Base-by-base conservation (phyloP, 2,888 invertebrate genomes). In the Drosophila colorata region DNA sequence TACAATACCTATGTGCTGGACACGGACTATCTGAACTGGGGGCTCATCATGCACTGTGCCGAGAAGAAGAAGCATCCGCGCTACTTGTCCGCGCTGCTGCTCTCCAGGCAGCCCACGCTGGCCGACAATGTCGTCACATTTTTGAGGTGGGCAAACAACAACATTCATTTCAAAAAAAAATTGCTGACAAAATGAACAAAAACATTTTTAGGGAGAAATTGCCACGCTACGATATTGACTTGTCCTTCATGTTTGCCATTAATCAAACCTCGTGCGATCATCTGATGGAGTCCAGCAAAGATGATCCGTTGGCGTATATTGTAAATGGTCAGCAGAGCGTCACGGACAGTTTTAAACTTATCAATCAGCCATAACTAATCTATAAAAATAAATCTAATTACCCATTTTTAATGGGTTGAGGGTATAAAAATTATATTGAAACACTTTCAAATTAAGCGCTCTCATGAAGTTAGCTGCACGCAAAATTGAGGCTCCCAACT, bases 1-100 rank as follows among this genome's bases (percentile, higher is more conserved):
- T 97, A 97, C 93, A 97, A 97, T 89, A 97, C 97, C 0, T 97
- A 96, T 90, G 95, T 97, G 0, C 91, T 97, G 80, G 97, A 97
- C 89, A 96, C 97, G 0, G 97, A 97, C 90, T 96, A 97, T 91
- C 94, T 94, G 61, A 95, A 95, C 1, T 97, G 97, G 97, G 95
- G 96, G 0, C 92, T 97, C 43, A 93, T 97, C 28, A 94, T 97
- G 89, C 97, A 97, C 89, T 97, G 97, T 83, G 97, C 97, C 0
- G 97, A 97, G 88, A 96, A 97, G 91, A 94, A 94, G 48, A 95
- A 95, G 78, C 96, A 95, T 43, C 94, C 96, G 0, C 93, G 97
- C 48, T 97, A 97, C 90, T 93, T 97, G 37, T 97, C 97, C 25
- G 97, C 97, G 49, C 95, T 97, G 88, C 94, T 97, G 35, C 94